phyloP scores from a whole-genome alignment of 2,113 vertebrate genomes.

The Mustela nigripes region DNA sequence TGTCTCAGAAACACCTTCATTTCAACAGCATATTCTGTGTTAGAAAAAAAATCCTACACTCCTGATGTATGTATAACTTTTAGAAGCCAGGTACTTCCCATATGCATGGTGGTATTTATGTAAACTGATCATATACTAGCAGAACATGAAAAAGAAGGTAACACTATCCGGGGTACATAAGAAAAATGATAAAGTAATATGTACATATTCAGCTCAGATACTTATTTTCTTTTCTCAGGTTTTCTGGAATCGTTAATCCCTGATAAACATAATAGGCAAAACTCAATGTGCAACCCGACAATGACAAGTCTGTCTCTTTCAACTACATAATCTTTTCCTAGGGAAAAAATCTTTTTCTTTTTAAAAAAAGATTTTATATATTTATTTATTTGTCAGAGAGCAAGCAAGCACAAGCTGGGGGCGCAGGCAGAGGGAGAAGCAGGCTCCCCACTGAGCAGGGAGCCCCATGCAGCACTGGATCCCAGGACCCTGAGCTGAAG shows the following conservation, averaged over 20 bases:
- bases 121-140: not conserved
- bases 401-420: not conserved
- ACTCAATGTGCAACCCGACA: slow-evolving; percentile 2
- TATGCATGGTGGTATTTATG: not conserved
- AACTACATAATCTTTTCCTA: not conserved
- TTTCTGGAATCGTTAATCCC: slow-evolving; percentile 35
- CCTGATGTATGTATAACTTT: not conserved
- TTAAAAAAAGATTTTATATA: no score
- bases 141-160: slow-evolving; percentile 35
- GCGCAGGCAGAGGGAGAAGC: not conserved
- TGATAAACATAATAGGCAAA: slow-evolving; percentile 27
- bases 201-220: not conserved
- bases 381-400: not conserved
- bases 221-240: not conserved
- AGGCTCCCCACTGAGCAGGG: not conserved
- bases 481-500: not conserved
- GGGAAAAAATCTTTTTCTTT: not conserved
- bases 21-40: not conserved
- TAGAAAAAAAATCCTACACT: slow-evolving; percentile 30
- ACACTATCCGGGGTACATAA: not conserved
- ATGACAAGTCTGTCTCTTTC: not conserved
- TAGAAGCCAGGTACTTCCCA: not conserved
- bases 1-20: not conserved
- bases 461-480: no score
- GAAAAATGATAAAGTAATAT: slow-evolving; percentile 19